Conservation (phyloP, 2,888 invertebrate species). For the Sinodicranocentrus sp. region DNA sequence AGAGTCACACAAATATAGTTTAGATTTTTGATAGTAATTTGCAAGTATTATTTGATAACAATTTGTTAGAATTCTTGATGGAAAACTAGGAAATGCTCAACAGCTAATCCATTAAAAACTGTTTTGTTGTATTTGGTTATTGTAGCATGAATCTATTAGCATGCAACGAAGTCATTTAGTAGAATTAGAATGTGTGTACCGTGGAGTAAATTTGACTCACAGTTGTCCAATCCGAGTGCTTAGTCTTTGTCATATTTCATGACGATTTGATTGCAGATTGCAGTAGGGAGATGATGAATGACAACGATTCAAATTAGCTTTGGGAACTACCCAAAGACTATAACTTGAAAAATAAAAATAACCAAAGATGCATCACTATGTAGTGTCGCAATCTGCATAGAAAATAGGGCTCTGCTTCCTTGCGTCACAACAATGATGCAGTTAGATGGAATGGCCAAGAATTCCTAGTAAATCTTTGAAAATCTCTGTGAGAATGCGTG, state of each 20-base stretch:
- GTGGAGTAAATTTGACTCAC: constrained; percentile 21
- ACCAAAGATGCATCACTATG: neutral
- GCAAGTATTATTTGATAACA: too few relatives aligned
- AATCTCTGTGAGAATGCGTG: neutral
- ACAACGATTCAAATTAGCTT: constrained; percentile 26
- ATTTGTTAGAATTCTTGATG: too few relatives aligned
- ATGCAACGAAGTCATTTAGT: constrained; percentile 1
- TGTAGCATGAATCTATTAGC: constrained; percentile 40
- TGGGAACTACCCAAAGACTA: constrained; percentile 14
- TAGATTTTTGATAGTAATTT: too few relatives aligned
- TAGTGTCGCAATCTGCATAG: neutral
- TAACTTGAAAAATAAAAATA: neutral
- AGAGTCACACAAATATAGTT: too few relatives aligned
- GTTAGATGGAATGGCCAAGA: neutral
- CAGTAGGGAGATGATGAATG: constrained; percentile 16
- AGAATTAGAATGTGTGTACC: neutral
- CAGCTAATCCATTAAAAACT: neutral
- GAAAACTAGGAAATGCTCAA: too few relatives aligned
- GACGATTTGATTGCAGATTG: constrained; percentile 3
- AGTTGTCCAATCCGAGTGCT: neutral
- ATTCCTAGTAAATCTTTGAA: constrained; percentile 3
- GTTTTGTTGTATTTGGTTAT: constrained; percentile 30
- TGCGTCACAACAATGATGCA: neutral
- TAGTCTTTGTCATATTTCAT: constrained; percentile 4
- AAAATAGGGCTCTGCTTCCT: constrained; percentile 3